Evolutionary conservation across 2,797 vertebrate species (phyloP), one percentile per base, ranked within the genome.

Genomic region (Pseudopleuronectes americanus): DNA sequence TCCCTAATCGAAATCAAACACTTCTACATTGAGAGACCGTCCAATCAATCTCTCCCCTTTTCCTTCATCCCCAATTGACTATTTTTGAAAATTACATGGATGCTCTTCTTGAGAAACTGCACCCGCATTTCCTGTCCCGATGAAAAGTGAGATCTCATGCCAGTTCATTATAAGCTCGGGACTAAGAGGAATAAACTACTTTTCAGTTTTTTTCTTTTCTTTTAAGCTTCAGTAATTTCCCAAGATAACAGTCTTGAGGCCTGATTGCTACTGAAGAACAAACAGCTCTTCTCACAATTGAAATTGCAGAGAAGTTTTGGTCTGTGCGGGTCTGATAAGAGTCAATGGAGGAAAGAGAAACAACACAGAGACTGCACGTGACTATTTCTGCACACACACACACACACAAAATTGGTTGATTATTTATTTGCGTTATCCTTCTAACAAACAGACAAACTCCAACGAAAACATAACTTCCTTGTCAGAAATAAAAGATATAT

Each of bases 21-120:
- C 74, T 70, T 77, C 41, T 38, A 57, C 49, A 45, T n/a, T 47
- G 59, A 43, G 51, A 67, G 31, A 80, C 19, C 13, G 48, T 67
- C 43, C 22, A 51, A 79, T 89, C 77, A 73, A 82, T 86, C 68
- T 49, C 49, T 52, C 33, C 41, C 4, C 52, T 48, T 61, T 77
- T 52, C 48, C 60, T 60, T 41, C 16, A 36, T 49, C 61, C 52
- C 60, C 9, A 51, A 80, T 84, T 8, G 49, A 71, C 79, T 53
- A 56, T 71, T 84, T 71, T 9, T 8, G 55, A 82, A 86, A 86
- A 77, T 72, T 64, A 71, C 61, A 63, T 26, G 10, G 45, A 55
- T 13, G 7, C 47, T 51, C 47, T 75, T 74, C 64, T 65, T 73
- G 43, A 63, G 64, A 49, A 81, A 69, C 58, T 69, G 67, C 74